Evolutionary conservation across 2,797 vertebrate species (phyloP), one percentile per base, ranked within the genome.

Genomic region (Limnodromus scolopaceus): DNA sequence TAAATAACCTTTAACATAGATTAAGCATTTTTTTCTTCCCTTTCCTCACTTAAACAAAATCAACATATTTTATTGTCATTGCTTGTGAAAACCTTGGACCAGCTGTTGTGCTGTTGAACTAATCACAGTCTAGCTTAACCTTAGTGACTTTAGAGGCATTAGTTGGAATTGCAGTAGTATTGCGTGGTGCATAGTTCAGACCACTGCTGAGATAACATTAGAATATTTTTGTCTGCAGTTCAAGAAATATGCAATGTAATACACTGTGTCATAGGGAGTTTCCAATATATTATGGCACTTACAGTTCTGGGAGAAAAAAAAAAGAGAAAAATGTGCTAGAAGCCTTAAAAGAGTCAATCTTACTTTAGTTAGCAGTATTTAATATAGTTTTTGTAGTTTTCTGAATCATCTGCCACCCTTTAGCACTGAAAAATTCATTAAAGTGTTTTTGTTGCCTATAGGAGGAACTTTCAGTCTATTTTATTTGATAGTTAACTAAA

Each of bases 401-500:
- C 51, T 71, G n/a, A 93, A 78, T 89, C 53, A 41, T 88, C 46
- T 93, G 68, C 41, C 48, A 80, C 17, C 4, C 43, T 78, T 74
- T 80, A 92, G 39, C n/a, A 48, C 22, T 79, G 51, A 84, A 27
- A 36, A 85, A 9, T 55, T 25, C 15, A 55, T 51, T 87, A 39
- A 83, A 81, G 3, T 64, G 15, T 58, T 89, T 89, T 93, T 25
- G 39, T 7, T 48, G 13, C 14, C 28, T 34, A 46, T 16, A 82
- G 36, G 84, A 94, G 28, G 55, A 80, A 32, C 16, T 70, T 79
- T 38, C 41, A 36, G 16, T 70, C 43, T 70, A 15, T 51, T 95
- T 95, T 72, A 85, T 96, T 89, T 89, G 49, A 57, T 32, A 61
- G 32, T 66, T 91, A 90, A 81, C 57, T 81, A 20, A 74, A 95